phyloP scores from a whole-genome alignment of 2,113 vertebrate species.

The Choloepus hoffmanni region DNA sequence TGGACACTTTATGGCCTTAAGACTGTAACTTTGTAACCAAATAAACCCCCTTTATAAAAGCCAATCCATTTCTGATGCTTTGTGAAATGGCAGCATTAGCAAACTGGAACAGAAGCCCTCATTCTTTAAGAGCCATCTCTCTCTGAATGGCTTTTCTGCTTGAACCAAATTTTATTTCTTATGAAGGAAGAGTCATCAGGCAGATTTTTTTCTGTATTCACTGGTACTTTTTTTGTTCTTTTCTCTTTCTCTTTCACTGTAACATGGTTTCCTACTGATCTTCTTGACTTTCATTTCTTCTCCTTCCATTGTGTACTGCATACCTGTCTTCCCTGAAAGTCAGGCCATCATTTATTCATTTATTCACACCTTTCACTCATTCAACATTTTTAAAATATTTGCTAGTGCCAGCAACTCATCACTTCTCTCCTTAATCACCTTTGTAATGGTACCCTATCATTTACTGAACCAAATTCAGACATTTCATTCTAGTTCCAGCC shows the following conservation, averaged over 20 bases:
- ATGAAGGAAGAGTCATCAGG: neutral
- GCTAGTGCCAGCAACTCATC: neutral
- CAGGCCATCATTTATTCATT: neutral
- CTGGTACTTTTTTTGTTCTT: neutral
- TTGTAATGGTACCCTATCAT: neutral
- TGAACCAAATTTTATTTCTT: slow-evolving; percentile 1
- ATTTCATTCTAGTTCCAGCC: neutral
- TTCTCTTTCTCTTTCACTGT: neutral
- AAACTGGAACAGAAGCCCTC: neutral
- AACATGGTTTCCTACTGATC: neutral
- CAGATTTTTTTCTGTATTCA: neutral
- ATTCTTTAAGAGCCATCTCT: neutral
- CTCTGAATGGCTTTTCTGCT: neutral
- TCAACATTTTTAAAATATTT: neutral
- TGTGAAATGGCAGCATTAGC: no score
- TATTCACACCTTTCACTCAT: neutral
- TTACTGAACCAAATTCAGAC: neutral
- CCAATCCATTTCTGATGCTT: no score
- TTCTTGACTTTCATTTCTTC: neutral
- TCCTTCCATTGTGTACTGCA: neutral
- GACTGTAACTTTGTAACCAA: no score
- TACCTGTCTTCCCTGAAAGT: neutral
- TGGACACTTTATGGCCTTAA: no score
- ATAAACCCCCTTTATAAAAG: no score
- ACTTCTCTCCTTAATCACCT: neutral